phyloP scores from a whole-genome alignment of 2,113 vertebrate genomes.

The Dicentrarchus labrax region DNA sequence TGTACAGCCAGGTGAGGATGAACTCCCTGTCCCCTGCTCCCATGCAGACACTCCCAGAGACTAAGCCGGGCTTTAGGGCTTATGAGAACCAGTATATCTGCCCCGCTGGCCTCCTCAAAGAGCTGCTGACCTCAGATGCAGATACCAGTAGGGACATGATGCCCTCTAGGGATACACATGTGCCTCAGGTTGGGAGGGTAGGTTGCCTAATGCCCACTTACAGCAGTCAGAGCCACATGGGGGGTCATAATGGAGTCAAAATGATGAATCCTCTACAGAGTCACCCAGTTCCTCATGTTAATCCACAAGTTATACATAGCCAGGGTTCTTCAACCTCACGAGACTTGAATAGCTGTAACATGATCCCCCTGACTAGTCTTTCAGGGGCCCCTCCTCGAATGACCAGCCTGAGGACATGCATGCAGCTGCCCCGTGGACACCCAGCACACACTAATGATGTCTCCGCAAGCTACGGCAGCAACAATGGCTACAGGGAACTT shows the following conservation, averaged over 20 bases:
- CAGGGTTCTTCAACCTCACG: constrained; percentile 80
- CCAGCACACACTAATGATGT: constrained; percentile 83
- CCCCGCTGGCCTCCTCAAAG: constrained; percentile 92
- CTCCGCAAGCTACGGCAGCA: constrained; percentile 83
- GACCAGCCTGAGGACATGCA: constrained; percentile 86
- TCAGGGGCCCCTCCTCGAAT: constrained; percentile 84
- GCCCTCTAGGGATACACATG: constrained; percentile 86
- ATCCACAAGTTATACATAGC: constrained; percentile 85
- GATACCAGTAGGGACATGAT: constrained; percentile 87
- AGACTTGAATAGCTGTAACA: constrained; percentile 88
- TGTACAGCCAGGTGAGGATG: constrained; percentile 89
- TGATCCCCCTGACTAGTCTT: constrained; percentile 87
- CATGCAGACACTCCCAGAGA: constrained; percentile 90
- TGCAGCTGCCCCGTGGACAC: constrained; percentile 89
- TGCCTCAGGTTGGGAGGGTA: constrained; percentile 84
- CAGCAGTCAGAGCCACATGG: constrained; percentile 73
- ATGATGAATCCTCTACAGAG: constrained; percentile 82
- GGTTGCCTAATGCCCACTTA: constrained; percentile 70
- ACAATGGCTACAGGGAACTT: constrained; percentile 88
- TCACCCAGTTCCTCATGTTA: constrained; percentile 67
- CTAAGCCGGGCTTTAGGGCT: constrained; percentile 86
- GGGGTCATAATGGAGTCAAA: constrained; percentile 84
- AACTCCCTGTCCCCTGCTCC: constrained; percentile 87
- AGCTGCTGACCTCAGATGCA: constrained; percentile 91
- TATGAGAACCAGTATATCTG: constrained; percentile 90